A percentile compares a stretch with the other conserved stretches of the same genome.
Evolutionary conservation across 2,888 invertebrate genomes (phyloP).

Genomic region (Thymelicus lineola): DNA sequence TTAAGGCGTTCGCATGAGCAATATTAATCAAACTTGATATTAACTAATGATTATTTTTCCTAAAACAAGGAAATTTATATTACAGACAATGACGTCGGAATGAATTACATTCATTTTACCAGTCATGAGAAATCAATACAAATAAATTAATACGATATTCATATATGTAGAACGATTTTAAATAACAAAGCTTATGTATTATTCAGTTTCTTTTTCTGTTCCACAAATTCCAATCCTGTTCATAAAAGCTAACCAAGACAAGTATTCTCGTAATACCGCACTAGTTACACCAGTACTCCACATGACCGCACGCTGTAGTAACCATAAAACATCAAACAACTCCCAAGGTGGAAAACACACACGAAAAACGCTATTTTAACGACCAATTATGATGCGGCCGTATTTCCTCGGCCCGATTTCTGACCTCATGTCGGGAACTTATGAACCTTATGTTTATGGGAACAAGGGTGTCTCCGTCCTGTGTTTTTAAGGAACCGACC

Average conservation of each 20-base stretch:
- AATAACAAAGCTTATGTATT: too few relatives aligned
- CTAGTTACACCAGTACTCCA: neutral
- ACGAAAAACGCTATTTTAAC: conserved; percentile 38
- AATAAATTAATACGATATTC: too few relatives aligned
- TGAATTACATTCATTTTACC: too few relatives aligned
- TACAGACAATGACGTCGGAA: too few relatives aligned
- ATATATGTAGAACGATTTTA: too few relatives aligned
- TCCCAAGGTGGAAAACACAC: conserved; percentile 27
- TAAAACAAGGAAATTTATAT: too few relatives aligned
- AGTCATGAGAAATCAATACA: too few relatives aligned
- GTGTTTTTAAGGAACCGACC: conserved; percentile 48
- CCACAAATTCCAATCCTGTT: neutral
- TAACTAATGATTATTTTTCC: too few relatives aligned
- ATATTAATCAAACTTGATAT: neutral
- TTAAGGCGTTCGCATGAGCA: neutral
- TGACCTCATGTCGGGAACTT: conserved; percentile 25
- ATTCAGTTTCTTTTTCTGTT: too few relatives aligned
- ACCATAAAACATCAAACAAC: conserved; percentile 18
- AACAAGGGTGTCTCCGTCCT: conserved; percentile 39
- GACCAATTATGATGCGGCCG: conserved; percentile 49
- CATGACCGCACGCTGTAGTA: neutral
- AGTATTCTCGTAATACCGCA: neutral
- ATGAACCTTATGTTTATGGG: conserved; percentile 32
- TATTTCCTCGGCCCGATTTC: conserved; percentile 41
- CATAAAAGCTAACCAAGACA: neutral